Base-by-base conservation (phyloP, 2,888 invertebrate genomes). In the Laothoe populi region DNA sequence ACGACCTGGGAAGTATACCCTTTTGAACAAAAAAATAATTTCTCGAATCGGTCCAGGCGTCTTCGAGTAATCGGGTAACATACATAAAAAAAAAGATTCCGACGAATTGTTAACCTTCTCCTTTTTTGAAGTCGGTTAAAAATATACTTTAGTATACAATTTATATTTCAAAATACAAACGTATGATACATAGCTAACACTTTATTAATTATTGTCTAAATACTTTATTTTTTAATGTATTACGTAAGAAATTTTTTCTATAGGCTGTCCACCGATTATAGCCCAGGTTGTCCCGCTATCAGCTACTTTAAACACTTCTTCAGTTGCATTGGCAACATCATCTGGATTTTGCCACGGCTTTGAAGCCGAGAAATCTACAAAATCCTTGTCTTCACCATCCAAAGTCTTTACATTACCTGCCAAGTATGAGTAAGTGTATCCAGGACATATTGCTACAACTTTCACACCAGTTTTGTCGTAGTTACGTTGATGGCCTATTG, bases 281-380 rank as follows among this genome's bases (percentile, higher is more conserved):
- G 92, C 79, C 94, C 94, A 94, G 0, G 93, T 89, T 0, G 93
- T 92, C 0, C 94, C 94, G 73, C 90, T 94, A 19, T 86, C 81
- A 5, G 89, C 93, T 45, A 81, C 83, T 46, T 82, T 78, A 40
- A 78, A 86, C 1, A 86, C 68, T 0, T 87, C 83, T 0, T 80
- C 78, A 0, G 81, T 82, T 4, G 83, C 86, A 8, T 75, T 73
- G 0, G 81, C 86, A 0, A 88, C 86, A 0, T 71, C 66, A 1
- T 82, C 83, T 2, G 77, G 72, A 26, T 80, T 77, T 70, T 88
- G 88, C 82, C 82, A 87, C 0, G 57, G 26, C 35, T 74, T 70
- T 57, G 49, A 26, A 19, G 65, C 66, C 7, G 64, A n/a, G 57
- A 70, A 69, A 0, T 59, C 64, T 4, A 71, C 68, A 10, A 81